These are phyloP conservation scores for Elgaria multicarinata DNA, from an alignment of 2,113 vertebrate genomes.

Conservation along the genomic window DNA sequence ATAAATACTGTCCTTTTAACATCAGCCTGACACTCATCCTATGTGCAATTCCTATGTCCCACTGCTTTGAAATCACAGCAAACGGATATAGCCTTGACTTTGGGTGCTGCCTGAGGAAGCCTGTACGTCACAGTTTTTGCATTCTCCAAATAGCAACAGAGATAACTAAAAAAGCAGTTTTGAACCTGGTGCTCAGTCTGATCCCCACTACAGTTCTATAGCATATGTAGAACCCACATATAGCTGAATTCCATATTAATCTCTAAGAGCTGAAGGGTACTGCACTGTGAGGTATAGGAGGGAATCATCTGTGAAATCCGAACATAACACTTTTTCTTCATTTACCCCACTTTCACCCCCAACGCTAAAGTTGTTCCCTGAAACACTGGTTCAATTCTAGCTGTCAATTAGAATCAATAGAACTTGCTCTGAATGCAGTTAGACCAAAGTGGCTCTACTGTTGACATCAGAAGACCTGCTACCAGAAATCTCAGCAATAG, in stretches of 20 bases:
- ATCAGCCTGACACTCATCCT: background rate
- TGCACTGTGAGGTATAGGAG: background rate
- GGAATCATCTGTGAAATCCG: background rate
- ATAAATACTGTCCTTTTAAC: background rate
- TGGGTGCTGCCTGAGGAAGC: background rate
- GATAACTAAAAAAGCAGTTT: background rate
- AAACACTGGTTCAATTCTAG: background rate
- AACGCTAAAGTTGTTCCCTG: background rate
- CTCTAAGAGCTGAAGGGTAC: background rate
- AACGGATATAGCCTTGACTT: background rate
- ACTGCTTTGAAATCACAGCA: background rate
- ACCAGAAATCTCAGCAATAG: background rate
- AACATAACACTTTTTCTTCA: background rate
- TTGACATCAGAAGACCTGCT: background rate
- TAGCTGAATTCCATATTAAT: background rate
- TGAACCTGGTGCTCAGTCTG: background rate
- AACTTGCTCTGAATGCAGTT: background rate
- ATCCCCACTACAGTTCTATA: background rate
- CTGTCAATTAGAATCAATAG: background rate
- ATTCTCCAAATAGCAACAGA: background rate
- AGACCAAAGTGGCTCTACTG: background rate
- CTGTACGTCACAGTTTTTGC: background rate
- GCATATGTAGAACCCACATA: background rate
- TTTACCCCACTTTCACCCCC: too few relatives aligned
- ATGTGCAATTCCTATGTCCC: background rate